phyloP scores from a whole-genome alignment of 2,797 vertebrate species.

The Coendou prehensilis region DNA sequence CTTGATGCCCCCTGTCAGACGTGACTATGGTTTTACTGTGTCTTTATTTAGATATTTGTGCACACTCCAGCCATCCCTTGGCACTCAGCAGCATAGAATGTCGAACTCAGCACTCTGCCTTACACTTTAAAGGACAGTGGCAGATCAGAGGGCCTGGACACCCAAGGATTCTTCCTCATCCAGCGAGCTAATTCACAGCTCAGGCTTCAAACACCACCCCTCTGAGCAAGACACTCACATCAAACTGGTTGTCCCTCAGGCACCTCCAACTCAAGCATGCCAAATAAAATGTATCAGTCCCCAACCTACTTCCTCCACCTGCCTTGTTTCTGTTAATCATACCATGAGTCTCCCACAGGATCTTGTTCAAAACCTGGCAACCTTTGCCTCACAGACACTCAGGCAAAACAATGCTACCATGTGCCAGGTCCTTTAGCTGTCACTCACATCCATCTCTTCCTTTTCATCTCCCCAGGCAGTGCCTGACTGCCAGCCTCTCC shows the following conservation, averaged over 20 bases:
- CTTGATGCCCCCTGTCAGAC: not conserved
- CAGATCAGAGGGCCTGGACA: not conserved
- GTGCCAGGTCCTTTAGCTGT: not conserved
- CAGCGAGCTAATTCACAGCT: not conserved
- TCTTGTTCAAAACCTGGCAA: slow-evolving; percentile 44
- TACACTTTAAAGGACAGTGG: not conserved
- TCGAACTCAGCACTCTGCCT: not conserved
- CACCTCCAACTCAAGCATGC: not conserved
- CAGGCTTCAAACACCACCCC: not conserved
- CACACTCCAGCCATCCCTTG: not conserved
- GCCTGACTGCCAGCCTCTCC: not conserved
- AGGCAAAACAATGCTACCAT: not conserved
- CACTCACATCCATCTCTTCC: not conserved
- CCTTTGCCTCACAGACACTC: not conserved
- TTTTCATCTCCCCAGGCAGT: not conserved
- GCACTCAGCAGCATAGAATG: not conserved
- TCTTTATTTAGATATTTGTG: slow-evolving; percentile 35
- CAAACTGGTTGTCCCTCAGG: not conserved
- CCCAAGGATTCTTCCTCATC: not conserved
- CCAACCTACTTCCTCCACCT: not conserved
- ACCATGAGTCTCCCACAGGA: not conserved
- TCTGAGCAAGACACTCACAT: slow-evolving; percentile 9
- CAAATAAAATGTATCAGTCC: not conserved
- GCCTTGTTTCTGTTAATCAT: slow-evolving; percentile 52
- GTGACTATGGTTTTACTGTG: not conserved